phyloP scores from a whole-genome alignment of 1,140 invertebrate species.

The Lethrus apterus region DNA sequence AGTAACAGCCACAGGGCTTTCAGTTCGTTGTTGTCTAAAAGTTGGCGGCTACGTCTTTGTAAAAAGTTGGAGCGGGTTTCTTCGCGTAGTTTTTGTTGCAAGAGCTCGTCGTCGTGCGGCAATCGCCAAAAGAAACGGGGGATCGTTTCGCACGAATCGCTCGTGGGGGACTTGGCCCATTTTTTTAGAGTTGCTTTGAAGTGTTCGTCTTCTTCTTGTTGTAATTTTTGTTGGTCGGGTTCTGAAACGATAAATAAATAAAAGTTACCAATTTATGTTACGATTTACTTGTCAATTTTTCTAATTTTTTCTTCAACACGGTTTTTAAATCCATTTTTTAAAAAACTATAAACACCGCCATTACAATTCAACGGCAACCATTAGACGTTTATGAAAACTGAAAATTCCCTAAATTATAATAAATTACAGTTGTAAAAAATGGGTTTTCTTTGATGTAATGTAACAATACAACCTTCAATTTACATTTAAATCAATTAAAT shows the following conservation, averaged over 20 bases:
- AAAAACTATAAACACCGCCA: too few species aligned
- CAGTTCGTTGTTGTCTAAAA: conserved; percentile 81
- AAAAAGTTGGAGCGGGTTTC: conserved; percentile 80
- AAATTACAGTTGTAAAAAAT: too few species aligned
- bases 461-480: too few species aligned
- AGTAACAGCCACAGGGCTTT: conserved; percentile 77
- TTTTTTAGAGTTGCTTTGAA: conserved; percentile 50
- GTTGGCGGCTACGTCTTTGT: conserved; percentile 71
- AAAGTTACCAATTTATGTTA: neutral
- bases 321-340: conserved; percentile 34
- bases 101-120: conserved; percentile 65
- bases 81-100: conserved; percentile 75
- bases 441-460: too few species aligned
- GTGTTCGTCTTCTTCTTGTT: conserved; percentile 45
- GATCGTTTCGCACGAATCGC: conserved; percentile 47
- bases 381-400: too few species aligned
- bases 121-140: conserved; percentile 76
- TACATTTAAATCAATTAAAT: too few species aligned
- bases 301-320: conserved; percentile 26
- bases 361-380: too few species aligned
- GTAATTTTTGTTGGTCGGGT: conserved; percentile 27
- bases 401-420: too few species aligned
- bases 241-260: neutral
- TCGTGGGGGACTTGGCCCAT: conserved; percentile 47
- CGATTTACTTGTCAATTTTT: conserved; percentile 23